Evolutionary conservation across 1,140 invertebrate genomes (phyloP), one percentile per base, ranked within the genome.

Genomic region (Drosophila rhopaloa): DNA sequence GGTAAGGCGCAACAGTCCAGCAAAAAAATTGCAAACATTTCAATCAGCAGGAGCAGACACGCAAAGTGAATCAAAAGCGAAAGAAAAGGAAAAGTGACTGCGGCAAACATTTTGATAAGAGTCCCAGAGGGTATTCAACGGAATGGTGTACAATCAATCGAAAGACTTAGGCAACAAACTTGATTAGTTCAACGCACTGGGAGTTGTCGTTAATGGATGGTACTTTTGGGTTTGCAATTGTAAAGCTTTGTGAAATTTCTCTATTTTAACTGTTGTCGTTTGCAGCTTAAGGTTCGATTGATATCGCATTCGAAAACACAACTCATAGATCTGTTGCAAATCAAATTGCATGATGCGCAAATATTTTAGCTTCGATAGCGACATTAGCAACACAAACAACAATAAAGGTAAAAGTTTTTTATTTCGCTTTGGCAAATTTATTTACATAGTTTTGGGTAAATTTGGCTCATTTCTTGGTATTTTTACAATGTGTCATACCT

Each of bases 301-400:
- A 79, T 60, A 75, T 71, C 76, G 59, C 70, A 75, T 53, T 83
- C 27, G 53, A 84, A 88, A 72, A 63, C 37, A 68, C 59, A 88
- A 50, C 47, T 67, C 58, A 51, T n/a, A 74, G 41, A 67, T 65
- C 41, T 53, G 40, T 85, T 76, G 66, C 83, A 88, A 86, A 86
- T 86, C 82, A 86, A 86, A 73, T 83, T 82, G 83, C 83, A 88
- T 86, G 82, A 86, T 86, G 79, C 62, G 82, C 83, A 83, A 83
- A 84, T 86, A 79, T 88, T 75, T 35, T 70, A 24, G 51, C 63
- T 71, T 58, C 38, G 53, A 76, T 70, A 55, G 68, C 43, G 38
- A 51, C 58, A 48, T 43, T 37, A 74, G 27, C 63, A 47, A 41
- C 63, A 40, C 32, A 10, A 40, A 11, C 13, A 74, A 75, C 29